These are phyloP conservation scores for Toxotes chatareus DNA, from an alignment of 2,113 vertebrate genomes.

Conservation along the genomic window DNA sequence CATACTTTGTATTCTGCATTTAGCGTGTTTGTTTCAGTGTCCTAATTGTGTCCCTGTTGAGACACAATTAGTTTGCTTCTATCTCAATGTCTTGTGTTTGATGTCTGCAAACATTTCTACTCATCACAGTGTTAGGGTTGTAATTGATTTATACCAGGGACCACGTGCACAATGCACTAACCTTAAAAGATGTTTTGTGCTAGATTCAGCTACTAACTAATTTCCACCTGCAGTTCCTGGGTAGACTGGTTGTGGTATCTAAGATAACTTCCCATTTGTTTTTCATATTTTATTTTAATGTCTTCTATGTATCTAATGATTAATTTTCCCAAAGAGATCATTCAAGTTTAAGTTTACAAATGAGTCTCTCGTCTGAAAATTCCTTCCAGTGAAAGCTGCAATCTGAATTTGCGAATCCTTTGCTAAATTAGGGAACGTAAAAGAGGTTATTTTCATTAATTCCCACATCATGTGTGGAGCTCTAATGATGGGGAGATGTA, in stretches of 20 bases:
- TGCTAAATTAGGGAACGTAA: background rate
- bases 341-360: too few species aligned
- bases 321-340: background rate
- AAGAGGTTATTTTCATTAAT: background rate
- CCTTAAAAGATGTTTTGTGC: too few species aligned
- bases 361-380: too few species aligned
- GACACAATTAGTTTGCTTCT: background rate
- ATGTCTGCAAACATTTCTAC: too few species aligned
- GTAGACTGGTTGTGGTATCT: background rate
- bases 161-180: too few species aligned
- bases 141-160: background rate
- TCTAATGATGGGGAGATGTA: constrained; percentile 2
- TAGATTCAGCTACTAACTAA: too few species aligned
- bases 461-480: background rate
- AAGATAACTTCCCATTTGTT: background rate
- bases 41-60: background rate
- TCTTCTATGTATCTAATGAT: background rate
- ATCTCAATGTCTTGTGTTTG: background rate
- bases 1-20: too few species aligned
- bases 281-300: background rate
- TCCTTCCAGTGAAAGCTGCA: background rate
- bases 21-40: too few species aligned
- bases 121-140: too few species aligned
- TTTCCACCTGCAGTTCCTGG: too few species aligned
- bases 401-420: background rate